Percentiles rank a stretch among this genome's conserved stretches.
Conservation (phyloP, 64 coral and sea anemone genomes). For the Actinia equina region DNA sequence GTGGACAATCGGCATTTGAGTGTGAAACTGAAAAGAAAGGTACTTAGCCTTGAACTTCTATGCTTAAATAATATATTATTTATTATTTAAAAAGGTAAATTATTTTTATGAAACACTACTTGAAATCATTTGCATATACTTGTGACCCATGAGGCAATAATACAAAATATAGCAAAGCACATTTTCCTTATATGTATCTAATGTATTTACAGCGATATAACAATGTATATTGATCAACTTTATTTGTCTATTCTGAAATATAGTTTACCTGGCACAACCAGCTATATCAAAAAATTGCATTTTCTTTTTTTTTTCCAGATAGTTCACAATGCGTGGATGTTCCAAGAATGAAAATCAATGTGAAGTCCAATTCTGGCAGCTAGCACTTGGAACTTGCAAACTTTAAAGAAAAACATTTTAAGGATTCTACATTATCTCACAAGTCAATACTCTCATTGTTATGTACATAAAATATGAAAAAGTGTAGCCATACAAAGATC, state of each 20-base stretch:
- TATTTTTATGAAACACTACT: too few species aligned
- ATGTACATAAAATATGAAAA: conserved; percentile 15
- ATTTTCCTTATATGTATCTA: too few species aligned
- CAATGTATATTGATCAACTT: too few species aligned
- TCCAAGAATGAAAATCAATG: not conserved
- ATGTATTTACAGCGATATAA: too few species aligned
- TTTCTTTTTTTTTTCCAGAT: not conserved
- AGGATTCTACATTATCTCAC: conserved; percentile 14
- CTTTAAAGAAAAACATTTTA: not conserved
- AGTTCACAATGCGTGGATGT: not conserved
- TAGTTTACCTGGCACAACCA: too few species aligned
- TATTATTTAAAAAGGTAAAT: too few species aligned
- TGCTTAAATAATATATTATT: too few species aligned
- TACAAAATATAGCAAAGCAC: too few species aligned
- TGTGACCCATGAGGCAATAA: too few species aligned
- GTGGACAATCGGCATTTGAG: conserved; percentile 17
- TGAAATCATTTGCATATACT: too few species aligned
- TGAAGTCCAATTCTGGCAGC: not conserved
- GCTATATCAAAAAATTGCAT: not conserved
- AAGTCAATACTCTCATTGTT: conserved; percentile 9
- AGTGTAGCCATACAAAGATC: not conserved
- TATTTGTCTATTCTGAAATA: too few species aligned
- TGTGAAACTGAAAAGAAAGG: not conserved
- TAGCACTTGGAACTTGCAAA: not conserved
- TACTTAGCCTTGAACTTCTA: not conserved